Percentiles rank a stretch among this genome's conserved stretches.
Conservation (phyloP, 2,113 vertebrate species). For the Zapornia atra region DNA sequence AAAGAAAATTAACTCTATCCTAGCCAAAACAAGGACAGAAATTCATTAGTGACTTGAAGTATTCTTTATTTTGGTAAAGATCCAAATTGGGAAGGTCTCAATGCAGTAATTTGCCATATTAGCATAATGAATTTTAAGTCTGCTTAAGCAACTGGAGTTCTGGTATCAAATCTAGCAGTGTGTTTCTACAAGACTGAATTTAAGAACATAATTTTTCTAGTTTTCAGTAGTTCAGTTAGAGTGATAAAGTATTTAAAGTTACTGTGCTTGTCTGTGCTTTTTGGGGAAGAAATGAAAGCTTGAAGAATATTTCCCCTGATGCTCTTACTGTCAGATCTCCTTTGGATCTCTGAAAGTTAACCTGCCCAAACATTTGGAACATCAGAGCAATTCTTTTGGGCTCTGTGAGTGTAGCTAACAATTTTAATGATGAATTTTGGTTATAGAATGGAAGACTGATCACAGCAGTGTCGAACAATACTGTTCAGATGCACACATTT, state of each 20-base stretch:
- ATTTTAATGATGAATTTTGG: neutral
- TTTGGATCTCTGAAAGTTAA: neutral
- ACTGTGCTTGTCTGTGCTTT: neutral
- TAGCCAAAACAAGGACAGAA: neutral
- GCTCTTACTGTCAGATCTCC: neutral
- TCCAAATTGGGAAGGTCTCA: neutral
- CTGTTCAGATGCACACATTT: slow-evolving; percentile 91
- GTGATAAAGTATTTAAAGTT: neutral
- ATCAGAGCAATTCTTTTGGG: neutral
- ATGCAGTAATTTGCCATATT: neutral
- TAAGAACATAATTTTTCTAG: neutral
- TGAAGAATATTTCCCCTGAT: neutral
- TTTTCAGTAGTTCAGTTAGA: neutral
- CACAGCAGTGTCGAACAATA: slow-evolving; percentile 91
- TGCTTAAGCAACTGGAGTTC: neutral
- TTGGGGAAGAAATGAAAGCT: neutral
- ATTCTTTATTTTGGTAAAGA: neutral
- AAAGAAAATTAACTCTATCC: no score
- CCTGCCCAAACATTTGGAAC: neutral
- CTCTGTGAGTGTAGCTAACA: neutral
- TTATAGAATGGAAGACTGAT: slow-evolving; percentile 86
- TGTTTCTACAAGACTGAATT: neutral
- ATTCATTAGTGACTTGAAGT: neutral
- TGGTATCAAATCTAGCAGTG: neutral
- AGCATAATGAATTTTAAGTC: neutral